These are phyloP conservation scores for Bothrops alternatus DNA, from an alignment of 2,797 vertebrate species.

Conservation along the genomic window DNA sequence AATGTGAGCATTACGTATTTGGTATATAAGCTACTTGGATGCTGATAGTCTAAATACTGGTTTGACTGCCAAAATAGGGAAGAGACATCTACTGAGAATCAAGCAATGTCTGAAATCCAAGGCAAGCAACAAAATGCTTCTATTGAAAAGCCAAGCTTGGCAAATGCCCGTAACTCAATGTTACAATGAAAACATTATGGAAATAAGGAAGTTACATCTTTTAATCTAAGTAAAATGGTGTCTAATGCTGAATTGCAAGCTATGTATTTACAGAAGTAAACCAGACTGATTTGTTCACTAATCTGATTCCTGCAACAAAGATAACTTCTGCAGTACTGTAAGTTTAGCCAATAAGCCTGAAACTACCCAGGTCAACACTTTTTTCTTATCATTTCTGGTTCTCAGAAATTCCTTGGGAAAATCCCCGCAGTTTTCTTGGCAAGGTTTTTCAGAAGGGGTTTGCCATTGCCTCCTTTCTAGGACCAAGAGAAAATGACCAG, in stretches of 20 bases:
- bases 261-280: neutral
- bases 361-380: neutral
- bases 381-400: neutral
- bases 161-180: neutral
- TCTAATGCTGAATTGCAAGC: neutral
- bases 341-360: neutral
- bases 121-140: neutral
- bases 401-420: neutral
- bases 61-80: neutral
- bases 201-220: neutral
- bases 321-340: neutral
- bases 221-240: neutral
- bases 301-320: neutral
- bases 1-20: neutral
- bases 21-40: neutral
- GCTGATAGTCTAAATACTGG: neutral
- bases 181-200: neutral
- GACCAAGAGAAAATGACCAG: neutral
- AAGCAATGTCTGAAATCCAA: neutral
- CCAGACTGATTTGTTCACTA: neutral
- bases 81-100: neutral
- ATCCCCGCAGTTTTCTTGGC: neutral
- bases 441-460: neutral
- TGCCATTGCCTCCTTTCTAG: neutral
- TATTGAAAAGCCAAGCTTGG: neutral